Base-by-base conservation (phyloP, 1,140 invertebrate species). In the Dufourea novaeangliae region DNA sequence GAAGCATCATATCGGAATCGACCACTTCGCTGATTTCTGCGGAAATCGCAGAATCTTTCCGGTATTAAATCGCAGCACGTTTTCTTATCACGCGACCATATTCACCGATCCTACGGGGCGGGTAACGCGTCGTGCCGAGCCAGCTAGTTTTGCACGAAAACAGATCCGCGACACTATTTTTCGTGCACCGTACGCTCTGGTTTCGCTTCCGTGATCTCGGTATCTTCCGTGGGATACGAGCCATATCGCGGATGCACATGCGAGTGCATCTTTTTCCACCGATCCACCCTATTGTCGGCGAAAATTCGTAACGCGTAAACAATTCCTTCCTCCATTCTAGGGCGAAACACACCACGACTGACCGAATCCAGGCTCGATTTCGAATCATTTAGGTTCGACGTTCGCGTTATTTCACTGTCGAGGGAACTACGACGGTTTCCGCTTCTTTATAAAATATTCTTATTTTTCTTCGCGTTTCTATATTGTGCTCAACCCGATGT, bases 1-100 rank as follows among this genome's bases (percentile, higher is more conserved):
- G 54, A 61, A 77, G 20, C 76, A 56, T 78, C 69, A 73, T 73
- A 73, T 73, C 69, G 69, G 57, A 57, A 78, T 69, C 66, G 71
- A 77, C 73, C 72, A 84, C 73, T 75, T 83, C 57, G 56, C 50
- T 62, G 77, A 57, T 84, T 84, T 74, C 62, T 50, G 77, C 41
- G 52, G 78, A 83, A 84, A 78, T 83, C 70, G 77, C 50, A 27
- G 41, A 64, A 84, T 83, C 83, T 79, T 70, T 59, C 72, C 44
- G 61, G 77, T 75, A 84, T 84, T 84, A 84, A 84, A 84, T 83
- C 77, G 82, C 76, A 83, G 81, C 81, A 84, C 82, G 81, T 84
- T 80, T n/a, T 62, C 82, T 84, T 84, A 83, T 84, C 82, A 84
- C 71, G 50, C 66, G 78, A 41, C 76, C 61, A 80, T 83, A 69